Conservation (phyloP, 2,888 invertebrate species). For the Spicauda simplicius region DNA sequence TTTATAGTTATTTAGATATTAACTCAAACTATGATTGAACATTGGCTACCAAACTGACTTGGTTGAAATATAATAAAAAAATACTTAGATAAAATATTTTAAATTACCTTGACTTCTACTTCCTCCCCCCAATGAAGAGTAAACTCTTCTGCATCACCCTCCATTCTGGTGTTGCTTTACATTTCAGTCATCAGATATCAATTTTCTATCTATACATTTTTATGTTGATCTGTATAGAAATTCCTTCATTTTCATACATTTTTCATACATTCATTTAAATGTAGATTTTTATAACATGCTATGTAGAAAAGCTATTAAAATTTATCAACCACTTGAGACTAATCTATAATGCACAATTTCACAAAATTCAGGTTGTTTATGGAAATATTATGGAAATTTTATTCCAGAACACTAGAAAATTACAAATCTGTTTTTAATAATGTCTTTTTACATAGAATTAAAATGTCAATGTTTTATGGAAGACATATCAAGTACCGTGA, state of each 20-base stretch:
- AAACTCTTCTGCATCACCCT: constrained; percentile 65
- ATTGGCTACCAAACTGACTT: background rate
- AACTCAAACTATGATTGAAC: too few species aligned
- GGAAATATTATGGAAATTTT: too few species aligned
- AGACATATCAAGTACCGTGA: background rate
- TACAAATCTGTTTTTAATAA: too few species aligned
- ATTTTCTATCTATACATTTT: constrained; percentile 1
- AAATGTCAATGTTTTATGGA: too few species aligned
- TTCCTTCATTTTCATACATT: constrained; percentile 5
- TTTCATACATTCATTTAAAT: background rate
- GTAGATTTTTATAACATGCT: background rate
- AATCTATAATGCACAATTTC: too few species aligned
- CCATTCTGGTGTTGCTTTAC: constrained; percentile 55
- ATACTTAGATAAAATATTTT: constrained; percentile 2
- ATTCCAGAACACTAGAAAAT: too few species aligned
- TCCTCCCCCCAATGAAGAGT: constrained; percentile 81
- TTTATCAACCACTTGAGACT: too few species aligned
- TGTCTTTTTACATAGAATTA: too few species aligned
- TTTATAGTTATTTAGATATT: too few species aligned
- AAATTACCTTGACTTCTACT: constrained; percentile 69
- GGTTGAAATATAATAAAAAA: background rate
- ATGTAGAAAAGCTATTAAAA: too few species aligned
- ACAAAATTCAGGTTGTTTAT: too few species aligned
- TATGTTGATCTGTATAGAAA: constrained; percentile 7
- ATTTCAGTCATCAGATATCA: constrained; percentile 18